These are phyloP conservation scores for Macrobrachium rosenbergii DNA, from an alignment of 1,140 invertebrate genomes.

Conservation along the genomic window DNA sequence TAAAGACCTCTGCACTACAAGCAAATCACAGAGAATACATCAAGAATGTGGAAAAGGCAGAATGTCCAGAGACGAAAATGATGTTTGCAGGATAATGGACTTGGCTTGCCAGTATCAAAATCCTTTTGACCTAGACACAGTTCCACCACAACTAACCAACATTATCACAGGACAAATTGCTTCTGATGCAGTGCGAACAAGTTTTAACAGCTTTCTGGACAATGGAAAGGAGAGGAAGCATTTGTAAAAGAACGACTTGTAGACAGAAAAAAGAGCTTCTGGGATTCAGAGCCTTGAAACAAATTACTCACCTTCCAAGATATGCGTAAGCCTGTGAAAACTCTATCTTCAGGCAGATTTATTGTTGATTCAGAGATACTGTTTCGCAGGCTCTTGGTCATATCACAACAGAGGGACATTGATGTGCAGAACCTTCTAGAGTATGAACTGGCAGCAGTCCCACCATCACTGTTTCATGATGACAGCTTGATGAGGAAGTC, in stretches of 20 bases:
- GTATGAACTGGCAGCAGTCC: slow-evolving; percentile 13
- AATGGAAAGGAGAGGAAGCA: neutral
- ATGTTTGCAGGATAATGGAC: slow-evolving; percentile 10
- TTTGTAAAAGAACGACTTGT: neutral
- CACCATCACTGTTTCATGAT: slow-evolving; percentile 12
- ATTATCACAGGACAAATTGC: neutral
- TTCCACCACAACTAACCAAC: slow-evolving; percentile 7
- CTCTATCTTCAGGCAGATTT: neutral
- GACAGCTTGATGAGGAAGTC: neutral
- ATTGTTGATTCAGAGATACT: neutral
- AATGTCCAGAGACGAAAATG: neutral
- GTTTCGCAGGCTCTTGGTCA: neutral
- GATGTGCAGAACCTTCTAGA: neutral
- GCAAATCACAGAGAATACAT: slow-evolving; percentile 13
- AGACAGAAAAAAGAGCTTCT: slow-evolving; percentile 8
- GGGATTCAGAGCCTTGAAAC: slow-evolving; percentile 6
- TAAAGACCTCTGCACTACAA: slow-evolving; percentile 7
- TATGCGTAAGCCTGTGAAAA: slow-evolving; percentile 6
- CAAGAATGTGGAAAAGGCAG: neutral
- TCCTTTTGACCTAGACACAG: slow-evolving; percentile 13
- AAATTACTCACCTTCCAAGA: neutral
- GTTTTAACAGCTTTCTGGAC: neutral
- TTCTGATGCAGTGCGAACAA: neutral
- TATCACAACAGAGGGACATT: slow-evolving; percentile 14
- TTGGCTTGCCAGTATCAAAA: slow-evolving; percentile 9